A percentile compares a stretch with the other conserved stretches of the same genome.
These are phyloP conservation scores for Punctoribates punctum DNA, from an alignment of 2,888 invertebrate genomes.

Conservation along the genomic window DNA sequence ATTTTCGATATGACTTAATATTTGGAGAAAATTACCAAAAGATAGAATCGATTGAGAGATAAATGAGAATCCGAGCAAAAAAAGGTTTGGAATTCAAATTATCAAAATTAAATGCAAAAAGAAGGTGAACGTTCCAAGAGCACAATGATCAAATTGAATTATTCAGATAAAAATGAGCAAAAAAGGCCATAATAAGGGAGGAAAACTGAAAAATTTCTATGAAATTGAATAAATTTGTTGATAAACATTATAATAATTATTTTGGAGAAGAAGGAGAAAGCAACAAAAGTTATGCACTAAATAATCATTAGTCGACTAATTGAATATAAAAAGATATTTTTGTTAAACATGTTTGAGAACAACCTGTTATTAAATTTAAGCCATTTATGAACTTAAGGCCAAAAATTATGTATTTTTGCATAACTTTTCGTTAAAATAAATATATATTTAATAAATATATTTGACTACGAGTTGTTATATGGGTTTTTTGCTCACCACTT, in stretches of 20 bases:
- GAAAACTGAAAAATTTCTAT: not conserved
- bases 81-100: too few relatives aligned
- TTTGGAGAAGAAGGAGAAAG: not conserved
- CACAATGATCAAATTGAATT: too few relatives aligned
- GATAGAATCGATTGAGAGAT: too few relatives aligned
- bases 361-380: constrained; percentile 22
- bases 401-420: constrained; percentile 3
- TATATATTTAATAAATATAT: not conserved
- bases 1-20: too few relatives aligned
- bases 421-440: not conserved
- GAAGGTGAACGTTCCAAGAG: too few relatives aligned
- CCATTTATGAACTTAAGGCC: not conserved
- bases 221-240: not conserved
- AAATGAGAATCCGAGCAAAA: too few relatives aligned
- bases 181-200: too few relatives aligned
- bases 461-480: not conserved
- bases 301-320: constrained; percentile 24
- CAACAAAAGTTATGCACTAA: not conserved
- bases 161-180: too few relatives aligned
- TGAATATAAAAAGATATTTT: constrained; percentile 1
- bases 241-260: constrained; percentile 13
- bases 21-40: too few relatives aligned
- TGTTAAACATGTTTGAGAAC: constrained; percentile 19
- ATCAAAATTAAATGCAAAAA: too few relatives aligned
- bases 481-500: not conserved